These are phyloP conservation scores for Limnephilus auricula DNA, from an alignment of 2,888 invertebrate species.

Conservation along the genomic window DNA sequence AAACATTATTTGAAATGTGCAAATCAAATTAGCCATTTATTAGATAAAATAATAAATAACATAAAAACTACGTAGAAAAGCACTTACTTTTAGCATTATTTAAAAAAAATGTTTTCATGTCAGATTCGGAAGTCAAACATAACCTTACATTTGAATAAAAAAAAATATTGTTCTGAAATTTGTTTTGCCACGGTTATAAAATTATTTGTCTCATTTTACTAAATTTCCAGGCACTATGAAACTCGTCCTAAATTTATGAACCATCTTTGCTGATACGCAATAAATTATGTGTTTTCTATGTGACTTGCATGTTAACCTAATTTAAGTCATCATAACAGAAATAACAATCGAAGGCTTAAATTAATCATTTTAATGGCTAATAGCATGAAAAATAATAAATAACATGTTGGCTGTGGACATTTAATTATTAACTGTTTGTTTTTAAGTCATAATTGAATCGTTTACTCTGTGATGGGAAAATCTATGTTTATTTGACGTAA, in stretches of 20 bases:
- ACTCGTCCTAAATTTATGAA: background rate
- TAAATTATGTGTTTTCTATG: background rate
- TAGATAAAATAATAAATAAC: too few relatives aligned
- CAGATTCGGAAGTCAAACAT: too few relatives aligned
- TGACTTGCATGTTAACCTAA: background rate
- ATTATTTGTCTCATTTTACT: too few relatives aligned
- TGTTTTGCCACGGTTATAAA: too few relatives aligned
- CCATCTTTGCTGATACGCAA: background rate
- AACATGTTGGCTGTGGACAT: background rate
- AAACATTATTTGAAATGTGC: too few relatives aligned
- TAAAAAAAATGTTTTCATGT: too few relatives aligned
- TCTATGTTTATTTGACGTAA: background rate
- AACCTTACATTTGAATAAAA: too few relatives aligned
- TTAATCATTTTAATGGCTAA: background rate
- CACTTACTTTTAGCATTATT: too few relatives aligned
- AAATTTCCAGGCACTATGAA: too few relatives aligned
- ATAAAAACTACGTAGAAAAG: too few relatives aligned
- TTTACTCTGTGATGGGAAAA: background rate
- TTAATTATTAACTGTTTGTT: background rate
- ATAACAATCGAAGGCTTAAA: background rate
- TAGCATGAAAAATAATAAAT: background rate
- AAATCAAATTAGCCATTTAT: too few relatives aligned
- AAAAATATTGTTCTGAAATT: too few relatives aligned
- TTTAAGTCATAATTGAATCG: background rate
- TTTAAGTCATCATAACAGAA: background rate